Evolutionary conservation across 2,888 invertebrate genomes (phyloP).

Genomic region (Latheticus oryzae): DNA sequence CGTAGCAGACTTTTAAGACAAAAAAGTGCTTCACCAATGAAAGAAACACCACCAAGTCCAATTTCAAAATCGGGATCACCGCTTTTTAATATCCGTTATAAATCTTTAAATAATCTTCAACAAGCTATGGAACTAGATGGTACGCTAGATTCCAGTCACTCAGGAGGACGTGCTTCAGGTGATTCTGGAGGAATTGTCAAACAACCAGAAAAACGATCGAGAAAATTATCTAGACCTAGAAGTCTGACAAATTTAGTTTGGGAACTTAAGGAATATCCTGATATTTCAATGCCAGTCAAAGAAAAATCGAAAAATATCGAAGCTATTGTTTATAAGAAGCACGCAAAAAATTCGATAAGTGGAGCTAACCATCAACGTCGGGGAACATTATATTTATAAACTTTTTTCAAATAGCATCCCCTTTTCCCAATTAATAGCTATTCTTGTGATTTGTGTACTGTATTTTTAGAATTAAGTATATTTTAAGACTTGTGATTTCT

Average conservation of each 20-base stretch:
- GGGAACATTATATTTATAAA: slow-evolving; percentile 65
- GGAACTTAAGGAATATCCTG: slow-evolving; percentile 70
- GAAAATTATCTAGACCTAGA: slow-evolving; percentile 84
- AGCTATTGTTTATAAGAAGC: slow-evolving; percentile 66
- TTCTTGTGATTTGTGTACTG: slow-evolving; percentile 57
- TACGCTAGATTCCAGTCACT: slow-evolving; percentile 90
- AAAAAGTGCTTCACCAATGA: slow-evolving; percentile 79
- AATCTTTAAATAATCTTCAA: slow-evolving; percentile 78
- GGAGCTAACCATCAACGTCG: slow-evolving; percentile 47
- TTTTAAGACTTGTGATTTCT: slow-evolving; percentile 53
- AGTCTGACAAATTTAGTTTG: slow-evolving; percentile 89
- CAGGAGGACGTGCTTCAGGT: slow-evolving; percentile 87
- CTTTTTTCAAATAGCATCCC: slow-evolving; percentile 8
- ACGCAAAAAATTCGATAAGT: slow-evolving; percentile 66
- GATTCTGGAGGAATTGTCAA: slow-evolving; percentile 80
- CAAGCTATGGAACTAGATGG: slow-evolving; percentile 79
- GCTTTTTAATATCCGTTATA: slow-evolving; percentile 80
- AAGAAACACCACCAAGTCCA: slow-evolving; percentile 76
- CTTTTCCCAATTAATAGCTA: slow-evolving; percentile 52
- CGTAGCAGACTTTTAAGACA: slow-evolving; percentile 76
- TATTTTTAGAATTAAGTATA: slow-evolving; percentile 40
- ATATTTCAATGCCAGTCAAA: slow-evolving; percentile 60
- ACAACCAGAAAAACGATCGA: slow-evolving; percentile 85
- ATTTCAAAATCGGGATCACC: slow-evolving; percentile 79
- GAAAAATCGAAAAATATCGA: slow-evolving; percentile 61